These are phyloP conservation scores for Mohoua ochrocephala DNA, from an alignment of 2,113 vertebrate species.

Conservation along the genomic window DNA sequence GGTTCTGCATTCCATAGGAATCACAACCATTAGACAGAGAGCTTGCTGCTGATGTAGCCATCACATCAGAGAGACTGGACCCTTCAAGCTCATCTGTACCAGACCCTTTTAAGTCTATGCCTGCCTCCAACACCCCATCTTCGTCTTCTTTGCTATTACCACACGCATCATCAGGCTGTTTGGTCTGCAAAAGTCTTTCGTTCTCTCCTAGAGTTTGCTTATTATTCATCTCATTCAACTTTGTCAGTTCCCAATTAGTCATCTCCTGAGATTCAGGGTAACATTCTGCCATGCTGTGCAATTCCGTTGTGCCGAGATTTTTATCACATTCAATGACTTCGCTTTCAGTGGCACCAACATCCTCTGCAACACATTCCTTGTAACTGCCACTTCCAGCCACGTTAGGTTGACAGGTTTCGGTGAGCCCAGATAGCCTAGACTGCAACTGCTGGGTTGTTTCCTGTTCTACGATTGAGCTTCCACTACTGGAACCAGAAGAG, in stretches of 20 bases:
- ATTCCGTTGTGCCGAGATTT: conserved; percentile 27
- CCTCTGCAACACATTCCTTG: conserved; percentile 54
- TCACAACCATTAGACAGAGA: conserved; percentile 75
- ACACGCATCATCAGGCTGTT: conserved; percentile 49
- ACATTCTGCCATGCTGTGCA: conserved; percentile 42
- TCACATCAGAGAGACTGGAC: conserved; percentile 53
- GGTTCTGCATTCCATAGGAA: conserved; percentile 82
- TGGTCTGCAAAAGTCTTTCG: conserved; percentile 38
- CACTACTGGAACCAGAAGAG: conserved; percentile 34
- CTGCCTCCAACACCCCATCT: conserved; percentile 39
- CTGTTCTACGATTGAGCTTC: conserved; percentile 20
- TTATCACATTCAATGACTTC: conserved; percentile 49
- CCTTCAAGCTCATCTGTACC: conserved; percentile 58
- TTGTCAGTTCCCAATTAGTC: conserved; percentile 65
- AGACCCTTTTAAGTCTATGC: conserved; percentile 47
- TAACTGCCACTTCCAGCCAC: conserved; percentile 43
- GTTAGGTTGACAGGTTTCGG: conserved; percentile 26
- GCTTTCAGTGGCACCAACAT: conserved; percentile 32
- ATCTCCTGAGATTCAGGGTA: conserved; percentile 70
- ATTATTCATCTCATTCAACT: conserved; percentile 66
- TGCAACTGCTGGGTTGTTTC: conserved; percentile 37
- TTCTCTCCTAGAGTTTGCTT: conserved; percentile 68
- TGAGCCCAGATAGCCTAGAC: conserved; percentile 33
- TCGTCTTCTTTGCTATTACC: conserved; percentile 34
- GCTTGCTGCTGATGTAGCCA: conserved; percentile 62